Conservation (phyloP, 2,113 vertebrate genomes). For the Takifugu flavidus region DNA sequence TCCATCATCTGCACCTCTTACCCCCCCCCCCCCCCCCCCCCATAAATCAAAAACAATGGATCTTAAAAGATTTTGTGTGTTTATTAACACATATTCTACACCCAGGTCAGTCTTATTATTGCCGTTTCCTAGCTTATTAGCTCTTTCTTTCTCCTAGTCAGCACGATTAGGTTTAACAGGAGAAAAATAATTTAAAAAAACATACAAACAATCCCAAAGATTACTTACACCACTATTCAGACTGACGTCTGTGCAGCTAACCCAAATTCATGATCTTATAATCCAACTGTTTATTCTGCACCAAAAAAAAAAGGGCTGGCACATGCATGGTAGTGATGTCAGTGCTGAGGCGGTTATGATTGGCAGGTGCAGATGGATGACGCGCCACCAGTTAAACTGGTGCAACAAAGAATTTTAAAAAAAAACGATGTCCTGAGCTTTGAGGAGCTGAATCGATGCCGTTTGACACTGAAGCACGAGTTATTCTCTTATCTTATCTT, state of each 20-base stretch:
- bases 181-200: slow-evolving; percentile 16
- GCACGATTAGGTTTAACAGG: too few relatives aligned
- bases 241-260: slow-evolving; percentile 61
- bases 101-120: too few relatives aligned
- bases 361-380: slow-evolving; percentile 16
- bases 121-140: too few relatives aligned
- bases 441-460: neutral
- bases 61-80: too few relatives aligned
- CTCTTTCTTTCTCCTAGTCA: too few relatives aligned
- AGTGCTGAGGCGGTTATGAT: slow-evolving; percentile 6
- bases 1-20: too few relatives aligned
- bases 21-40: too few relatives aligned
- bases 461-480: too few relatives aligned
- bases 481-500: too few relatives aligned
- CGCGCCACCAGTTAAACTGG: slow-evolving; percentile 15
- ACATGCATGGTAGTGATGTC: slow-evolving; percentile 31
- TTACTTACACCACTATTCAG: slow-evolving; percentile 56
- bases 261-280: slow-evolving; percentile 68
- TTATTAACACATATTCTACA: too few relatives aligned
- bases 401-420: neutral
- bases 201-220: slow-evolving; percentile 29
- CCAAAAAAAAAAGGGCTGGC: slow-evolving; percentile 22
- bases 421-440: neutral
- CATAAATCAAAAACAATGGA: too few relatives aligned
- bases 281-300: slow-evolving; percentile 63